phyloP scores from a whole-genome alignment of 2,113 vertebrate genomes.

The Madoqua kirkii region DNA sequence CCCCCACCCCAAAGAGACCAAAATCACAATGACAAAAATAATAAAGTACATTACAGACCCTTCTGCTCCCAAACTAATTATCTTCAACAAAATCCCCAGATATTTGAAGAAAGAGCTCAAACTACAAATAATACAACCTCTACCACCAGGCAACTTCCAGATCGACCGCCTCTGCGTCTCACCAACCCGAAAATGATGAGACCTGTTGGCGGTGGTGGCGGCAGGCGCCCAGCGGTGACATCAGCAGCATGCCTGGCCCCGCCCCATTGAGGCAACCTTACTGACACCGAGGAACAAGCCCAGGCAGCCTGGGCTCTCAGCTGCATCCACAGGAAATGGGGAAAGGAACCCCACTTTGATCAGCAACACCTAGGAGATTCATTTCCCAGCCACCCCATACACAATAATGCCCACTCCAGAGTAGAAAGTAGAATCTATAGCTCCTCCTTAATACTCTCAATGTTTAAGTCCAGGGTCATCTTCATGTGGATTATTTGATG shows the following conservation, averaged over 20 bases:
- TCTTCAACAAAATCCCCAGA: not conserved
- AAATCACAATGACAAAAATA: not conserved
- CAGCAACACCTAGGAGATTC: not conserved
- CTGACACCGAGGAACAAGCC: not conserved
- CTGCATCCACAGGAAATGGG: not conserved
- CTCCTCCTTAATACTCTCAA: not conserved
- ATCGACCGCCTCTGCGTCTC: constrained; percentile 19
- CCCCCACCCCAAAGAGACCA: not conserved
- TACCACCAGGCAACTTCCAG: constrained; percentile 57
- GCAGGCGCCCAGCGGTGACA: constrained; percentile 58
- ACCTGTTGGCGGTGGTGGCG: not conserved
- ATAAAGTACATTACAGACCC: not conserved
- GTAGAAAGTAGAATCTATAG: accelerated
- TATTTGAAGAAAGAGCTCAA: constrained; percentile 2
- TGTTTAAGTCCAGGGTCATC: not conserved
- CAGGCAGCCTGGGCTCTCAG: not conserved
- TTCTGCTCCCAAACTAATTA: not conserved
- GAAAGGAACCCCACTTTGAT: not conserved
- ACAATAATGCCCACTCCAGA: not conserved
- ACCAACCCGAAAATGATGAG: constrained; percentile 58
- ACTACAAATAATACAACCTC: constrained; percentile 62
- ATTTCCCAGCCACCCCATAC: not conserved
- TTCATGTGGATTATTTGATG: not conserved
- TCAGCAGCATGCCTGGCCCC: constrained; percentile 57
- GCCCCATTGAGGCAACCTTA: constrained; percentile 48